These are phyloP conservation scores for Dryobotodes eremita DNA, from an alignment of 2,888 invertebrate species.

Conservation along the genomic window DNA sequence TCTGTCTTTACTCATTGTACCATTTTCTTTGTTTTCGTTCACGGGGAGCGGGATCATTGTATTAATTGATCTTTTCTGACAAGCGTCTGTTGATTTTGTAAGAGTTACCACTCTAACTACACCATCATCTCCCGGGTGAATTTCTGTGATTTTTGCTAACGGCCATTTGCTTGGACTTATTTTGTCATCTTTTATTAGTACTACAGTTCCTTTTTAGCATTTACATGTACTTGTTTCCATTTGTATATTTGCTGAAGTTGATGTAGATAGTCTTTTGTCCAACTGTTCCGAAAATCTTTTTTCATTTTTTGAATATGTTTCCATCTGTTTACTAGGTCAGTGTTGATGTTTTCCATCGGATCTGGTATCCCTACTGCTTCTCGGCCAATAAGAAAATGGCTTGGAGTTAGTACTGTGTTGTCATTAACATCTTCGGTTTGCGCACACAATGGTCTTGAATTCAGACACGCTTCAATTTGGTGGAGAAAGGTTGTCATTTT, in stretches of 20 bases:
- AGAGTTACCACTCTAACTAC: constrained; percentile 17
- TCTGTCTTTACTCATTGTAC: neutral
- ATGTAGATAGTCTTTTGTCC: neutral
- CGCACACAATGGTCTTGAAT: too few species aligned
- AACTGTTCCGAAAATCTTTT: neutral
- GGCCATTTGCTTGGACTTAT: constrained; percentile 38
- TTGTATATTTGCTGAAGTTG: neutral
- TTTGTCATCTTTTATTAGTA: constrained; percentile 9
- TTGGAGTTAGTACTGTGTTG: too few species aligned
- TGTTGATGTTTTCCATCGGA: too few species aligned
- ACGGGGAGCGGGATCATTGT: constrained; percentile 1
- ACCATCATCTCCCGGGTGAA: constrained; percentile 32
- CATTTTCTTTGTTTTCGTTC: constrained; percentile 1
- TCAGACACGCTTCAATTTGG: too few species aligned
- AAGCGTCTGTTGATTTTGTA: neutral
- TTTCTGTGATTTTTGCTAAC: constrained; percentile 61
- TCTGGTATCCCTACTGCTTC: too few species aligned
- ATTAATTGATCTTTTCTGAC: neutral
- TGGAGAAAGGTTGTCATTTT: too few species aligned
- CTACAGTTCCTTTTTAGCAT: neutral
- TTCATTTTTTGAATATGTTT: neutral
- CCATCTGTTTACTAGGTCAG: too few species aligned
- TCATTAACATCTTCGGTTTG: too few species aligned
- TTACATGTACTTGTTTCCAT: too few species aligned
- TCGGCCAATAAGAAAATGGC: too few species aligned